Evolutionary conservation across 2,888 invertebrate species (phyloP).

Genomic region (Phyllotreta cruciferae): DNA sequence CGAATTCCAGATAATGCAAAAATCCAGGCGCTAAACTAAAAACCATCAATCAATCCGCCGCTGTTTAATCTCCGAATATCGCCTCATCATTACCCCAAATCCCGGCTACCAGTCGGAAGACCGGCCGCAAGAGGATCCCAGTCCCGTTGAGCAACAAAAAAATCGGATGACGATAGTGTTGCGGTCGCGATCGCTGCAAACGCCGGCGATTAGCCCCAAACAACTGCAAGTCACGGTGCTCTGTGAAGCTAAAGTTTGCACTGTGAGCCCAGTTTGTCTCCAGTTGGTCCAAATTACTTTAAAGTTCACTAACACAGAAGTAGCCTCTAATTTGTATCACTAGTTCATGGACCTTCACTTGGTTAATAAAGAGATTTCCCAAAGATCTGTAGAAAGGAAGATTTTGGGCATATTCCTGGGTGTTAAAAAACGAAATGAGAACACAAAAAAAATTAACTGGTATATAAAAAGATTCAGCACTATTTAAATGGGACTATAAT

Average conservation of each 20-base stretch:
- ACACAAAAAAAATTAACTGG: no score
- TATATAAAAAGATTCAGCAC: no score
- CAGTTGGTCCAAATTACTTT: not conserved
- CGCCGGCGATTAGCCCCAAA: slow-evolving; percentile 50
- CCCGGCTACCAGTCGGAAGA: slow-evolving; percentile 31
- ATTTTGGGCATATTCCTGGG: no score
- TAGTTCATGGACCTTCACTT: no score
- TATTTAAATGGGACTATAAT: no score
- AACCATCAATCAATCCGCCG: slow-evolving; percentile 24
- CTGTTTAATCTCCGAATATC: slow-evolving; percentile 28
- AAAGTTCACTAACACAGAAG: no score
- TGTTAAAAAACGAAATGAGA: no score
- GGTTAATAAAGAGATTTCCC: no score
- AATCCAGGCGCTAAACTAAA: not conserved
- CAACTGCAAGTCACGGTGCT: slow-evolving; percentile 50
- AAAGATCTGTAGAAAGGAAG: no score
- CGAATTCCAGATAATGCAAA: no score
- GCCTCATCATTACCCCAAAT: slow-evolving; percentile 25
- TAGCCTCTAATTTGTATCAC: no score
- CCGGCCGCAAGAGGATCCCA: slow-evolving; percentile 20
- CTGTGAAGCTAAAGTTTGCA: slow-evolving; percentile 25
- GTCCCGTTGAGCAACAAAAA: slow-evolving; percentile 11
- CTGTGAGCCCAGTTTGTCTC: not conserved
- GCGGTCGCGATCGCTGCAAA: slow-evolving; percentile 31
- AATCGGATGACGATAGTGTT: slow-evolving; percentile 41